Evolutionary conservation across 2,113 vertebrate species (phyloP), one percentile per base, ranked within the genome.

Genomic region (Meleagris gallopavo): DNA sequence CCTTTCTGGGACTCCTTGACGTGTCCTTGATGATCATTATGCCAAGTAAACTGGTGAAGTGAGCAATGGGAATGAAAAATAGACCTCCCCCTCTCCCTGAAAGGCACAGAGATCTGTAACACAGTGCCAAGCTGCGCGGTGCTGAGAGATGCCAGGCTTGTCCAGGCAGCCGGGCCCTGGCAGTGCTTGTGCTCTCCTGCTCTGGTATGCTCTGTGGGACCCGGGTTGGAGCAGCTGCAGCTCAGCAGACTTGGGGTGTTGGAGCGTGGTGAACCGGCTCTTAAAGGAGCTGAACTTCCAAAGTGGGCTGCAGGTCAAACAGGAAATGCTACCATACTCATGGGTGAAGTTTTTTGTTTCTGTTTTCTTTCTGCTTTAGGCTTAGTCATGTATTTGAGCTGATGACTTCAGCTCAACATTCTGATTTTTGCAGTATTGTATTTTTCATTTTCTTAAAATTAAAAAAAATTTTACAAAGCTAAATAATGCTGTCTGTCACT

Each of bases 91-190:
- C 1, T 45, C 18, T 81, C 6, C 43, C 20, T 7, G 21, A 64
- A 64, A 86, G 41, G 64, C 69, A 54, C n/a, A 30, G 79, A 88
- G 45, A n/a, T 66, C n/a, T 78, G 0, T 82, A 65, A 43, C 10
- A 3, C 4, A 8, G 61, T 93, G 78, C 84, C 82, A 83, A 69
- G 58, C 57, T 75, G 57, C 18, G 3, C 0, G 1, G 81, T 46
- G 10, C 78, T 43, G 71, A 79, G 83, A 62, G 82, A 61, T 76
- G 71, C 64, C 79, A 89, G 89, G 24, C 90, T 83, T 96, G 92
- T 83, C 88, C 78, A 85, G 95, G 79, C 96, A 96, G 72, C 60
- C 72, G 18, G 92, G 24, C 36, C 66, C 46, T 89, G 87, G 81
- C 74, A 36, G 9, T 87, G 0, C 87, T 57, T 87, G 81, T 96